Conservation (phyloP, 2,888 invertebrate genomes). For the Antheraea yamamai region DNA sequence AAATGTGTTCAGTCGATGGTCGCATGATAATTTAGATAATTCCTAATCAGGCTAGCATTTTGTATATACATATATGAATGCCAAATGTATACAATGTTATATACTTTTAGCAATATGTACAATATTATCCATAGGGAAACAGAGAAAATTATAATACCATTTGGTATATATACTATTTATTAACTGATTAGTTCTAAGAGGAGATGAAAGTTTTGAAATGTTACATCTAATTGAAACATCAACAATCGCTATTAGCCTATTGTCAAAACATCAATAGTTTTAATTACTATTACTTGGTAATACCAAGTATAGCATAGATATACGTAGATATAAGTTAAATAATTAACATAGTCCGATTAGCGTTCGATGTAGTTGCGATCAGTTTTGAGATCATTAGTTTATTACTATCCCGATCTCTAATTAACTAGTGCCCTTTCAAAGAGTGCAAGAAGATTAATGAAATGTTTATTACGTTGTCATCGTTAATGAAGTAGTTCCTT, state of each 20-base stretch:
- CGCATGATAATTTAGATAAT: not conserved
- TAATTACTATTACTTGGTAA: not conserved
- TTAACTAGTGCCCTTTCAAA: not conserved
- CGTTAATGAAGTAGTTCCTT: not conserved
- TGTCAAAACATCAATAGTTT: not conserved
- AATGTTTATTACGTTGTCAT: not conserved
- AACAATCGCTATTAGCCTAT: not conserved
- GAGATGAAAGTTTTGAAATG: not conserved
- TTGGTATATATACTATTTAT: not conserved
- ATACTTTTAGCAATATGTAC: not conserved
- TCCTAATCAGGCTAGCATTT: not conserved
- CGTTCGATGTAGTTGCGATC: not conserved
- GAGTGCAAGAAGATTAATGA: not conserved
- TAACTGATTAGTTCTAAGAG: not conserved
- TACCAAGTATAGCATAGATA: not conserved
- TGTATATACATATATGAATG: not conserved
- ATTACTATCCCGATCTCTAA: not conserved
- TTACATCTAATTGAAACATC: not conserved
- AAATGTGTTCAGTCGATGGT: not conserved
- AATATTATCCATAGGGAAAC: not conserved
- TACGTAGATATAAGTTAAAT: not conserved
- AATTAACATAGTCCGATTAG: conserved; percentile 1
- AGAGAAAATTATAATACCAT: not conserved
- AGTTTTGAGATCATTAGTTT: not conserved
- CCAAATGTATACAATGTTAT: not conserved